These are phyloP conservation scores for Euura lappo DNA, from an alignment of 1,140 invertebrate species.

Conservation along the genomic window DNA sequence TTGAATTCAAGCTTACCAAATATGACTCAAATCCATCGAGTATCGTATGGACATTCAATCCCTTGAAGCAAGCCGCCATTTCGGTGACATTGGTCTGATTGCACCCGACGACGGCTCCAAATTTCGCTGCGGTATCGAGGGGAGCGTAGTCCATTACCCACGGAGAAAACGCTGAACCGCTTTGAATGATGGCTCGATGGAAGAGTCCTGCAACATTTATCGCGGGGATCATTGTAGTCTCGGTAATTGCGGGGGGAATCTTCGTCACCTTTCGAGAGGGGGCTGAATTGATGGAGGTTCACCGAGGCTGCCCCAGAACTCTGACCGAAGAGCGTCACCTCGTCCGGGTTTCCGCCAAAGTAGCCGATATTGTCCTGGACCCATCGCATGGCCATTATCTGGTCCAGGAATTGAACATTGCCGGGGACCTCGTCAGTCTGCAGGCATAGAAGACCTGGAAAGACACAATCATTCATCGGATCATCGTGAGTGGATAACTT, in stretches of 20 bases:
- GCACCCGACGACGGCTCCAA: not conserved
- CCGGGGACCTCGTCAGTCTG: not conserved
- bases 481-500: no score
- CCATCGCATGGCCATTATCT: slow-evolving; percentile 49
- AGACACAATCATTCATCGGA: no score
- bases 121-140: not conserved
- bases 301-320: slow-evolving; percentile 32
- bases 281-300: slow-evolving; percentile 60
- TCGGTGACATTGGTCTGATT: not conserved
- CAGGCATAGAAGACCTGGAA: not conserved
- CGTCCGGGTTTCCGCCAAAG: slow-evolving; percentile 42
- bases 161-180: slow-evolving; percentile 20
- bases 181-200: slow-evolving; percentile 19
- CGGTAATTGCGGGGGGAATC: not conserved
- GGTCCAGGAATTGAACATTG: not conserved
- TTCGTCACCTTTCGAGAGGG: slow-evolving; percentile 43
- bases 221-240: not conserved
- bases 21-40: not conserved
- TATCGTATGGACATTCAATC: not conserved
- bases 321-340: slow-evolving; percentile 34
- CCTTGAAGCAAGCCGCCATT: not conserved
- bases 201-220: not conserved
- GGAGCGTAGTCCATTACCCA: slow-evolving; percentile 23
- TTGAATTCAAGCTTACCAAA: not conserved
- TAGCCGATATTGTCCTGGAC: slow-evolving; percentile 45